Conservation (phyloP, 2,888 invertebrate genomes). For the Megamerina dolium region DNA sequence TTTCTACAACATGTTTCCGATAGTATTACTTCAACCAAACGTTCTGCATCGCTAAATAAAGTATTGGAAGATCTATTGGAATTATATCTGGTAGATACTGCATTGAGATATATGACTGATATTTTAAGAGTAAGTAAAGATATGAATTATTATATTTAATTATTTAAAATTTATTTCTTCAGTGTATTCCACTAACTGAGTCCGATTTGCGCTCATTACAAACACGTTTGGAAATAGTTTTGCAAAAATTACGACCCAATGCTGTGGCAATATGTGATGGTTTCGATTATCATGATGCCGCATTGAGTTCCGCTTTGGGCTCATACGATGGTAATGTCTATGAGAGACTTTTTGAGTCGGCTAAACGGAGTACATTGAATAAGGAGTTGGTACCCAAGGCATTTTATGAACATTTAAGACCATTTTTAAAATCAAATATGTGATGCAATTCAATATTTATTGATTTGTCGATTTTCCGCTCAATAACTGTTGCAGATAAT, state of each 20-base stretch:
- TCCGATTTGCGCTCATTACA: conserved; percentile 52
- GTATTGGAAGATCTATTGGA: conserved; percentile 66
- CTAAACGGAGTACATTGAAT: conserved; percentile 75
- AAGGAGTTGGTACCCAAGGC: conserved; percentile 68
- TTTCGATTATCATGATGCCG: conserved; percentile 77
- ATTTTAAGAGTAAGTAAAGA: conserved; percentile 60
- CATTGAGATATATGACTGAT: conserved; percentile 64
- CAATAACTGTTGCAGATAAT: background rate
- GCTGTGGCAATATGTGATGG: conserved; percentile 87
- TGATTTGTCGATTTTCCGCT: too few relatives aligned
- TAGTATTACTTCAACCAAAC: conserved; percentile 41
- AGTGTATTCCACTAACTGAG: conserved; percentile 37
- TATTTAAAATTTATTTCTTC: background rate
- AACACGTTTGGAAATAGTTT: conserved; percentile 62
- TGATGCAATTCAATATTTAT: conserved; percentile 14
- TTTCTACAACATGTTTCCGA: conserved; percentile 62
- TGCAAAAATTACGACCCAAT: conserved; percentile 73
- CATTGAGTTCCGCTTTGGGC: conserved; percentile 69
- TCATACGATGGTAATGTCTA: conserved; percentile 81
- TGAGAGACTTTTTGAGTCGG: conserved; percentile 70
- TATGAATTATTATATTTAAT: background rate
- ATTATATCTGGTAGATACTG: conserved; percentile 68
- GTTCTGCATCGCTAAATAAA: conserved; percentile 55
- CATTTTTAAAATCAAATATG: conserved; percentile 59
- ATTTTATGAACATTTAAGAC: conserved; percentile 58